Evolutionary conservation across 2,797 vertebrate species (phyloP).

Genomic region (Diglossa cyanea): DNA sequence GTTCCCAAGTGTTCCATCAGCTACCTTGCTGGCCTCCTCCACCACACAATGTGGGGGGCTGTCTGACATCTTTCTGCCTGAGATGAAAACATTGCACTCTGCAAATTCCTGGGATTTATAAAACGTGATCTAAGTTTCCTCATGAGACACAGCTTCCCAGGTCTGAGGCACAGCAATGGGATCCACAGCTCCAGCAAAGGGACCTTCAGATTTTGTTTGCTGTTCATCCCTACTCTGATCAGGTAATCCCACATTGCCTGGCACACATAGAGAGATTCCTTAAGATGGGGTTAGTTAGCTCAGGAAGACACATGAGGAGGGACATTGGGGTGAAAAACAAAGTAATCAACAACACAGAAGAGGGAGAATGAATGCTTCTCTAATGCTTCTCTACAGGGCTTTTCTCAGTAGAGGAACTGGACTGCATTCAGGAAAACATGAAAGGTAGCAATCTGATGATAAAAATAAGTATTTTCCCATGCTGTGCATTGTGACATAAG

Average conservation of each 20-base stretch:
- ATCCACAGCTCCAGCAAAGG: neutral
- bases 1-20: constrained; percentile 26
- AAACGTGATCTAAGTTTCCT: neutral
- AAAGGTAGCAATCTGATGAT: constrained; percentile 5
- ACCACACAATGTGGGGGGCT: rapidly evolving
- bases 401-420: neutral
- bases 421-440: neutral
- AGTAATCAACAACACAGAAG: neutral
- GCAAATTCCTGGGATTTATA: neutral
- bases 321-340: neutral
- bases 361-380: neutral
- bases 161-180: neutral
- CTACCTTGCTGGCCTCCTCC: neutral
- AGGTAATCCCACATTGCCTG: neutral
- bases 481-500: neutral
- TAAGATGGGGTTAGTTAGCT: neutral
- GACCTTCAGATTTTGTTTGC: neutral
- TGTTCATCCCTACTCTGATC: neutral
- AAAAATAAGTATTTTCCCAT: neutral
- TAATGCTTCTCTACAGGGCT: neutral
- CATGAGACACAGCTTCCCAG: neutral
- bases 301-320: neutral
- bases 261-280: neutral
- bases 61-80: neutral
- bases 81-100: neutral